Base-by-base conservation (phyloP, 2,888 invertebrate genomes). In the Habrosyne pyritoides region DNA sequence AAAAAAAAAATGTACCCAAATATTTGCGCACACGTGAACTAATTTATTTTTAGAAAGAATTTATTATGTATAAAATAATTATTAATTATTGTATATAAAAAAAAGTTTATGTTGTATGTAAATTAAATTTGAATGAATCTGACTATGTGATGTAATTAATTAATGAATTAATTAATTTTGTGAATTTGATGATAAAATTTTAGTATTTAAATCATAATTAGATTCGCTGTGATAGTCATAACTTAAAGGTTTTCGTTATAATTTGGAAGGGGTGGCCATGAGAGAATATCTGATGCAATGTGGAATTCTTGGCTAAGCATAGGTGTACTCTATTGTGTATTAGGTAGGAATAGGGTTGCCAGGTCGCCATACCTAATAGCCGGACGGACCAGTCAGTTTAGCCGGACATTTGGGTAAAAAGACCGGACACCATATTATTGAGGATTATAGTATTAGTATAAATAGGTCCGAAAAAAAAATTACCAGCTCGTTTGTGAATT, bases 201-300 rank as follows among this genome's bases (percentile, higher is more conserved):
- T 42, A 18, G 42, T 36, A 33, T 18, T 18, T 42, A 42, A 42
- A 12, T 36, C 8, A 3, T 18, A 18, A 42, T 83, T 80, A 81
- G 77, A 73, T 57, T 57, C 79, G 79, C 89, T 89, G 89, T 89
- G 89, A 89, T 89, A 89, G 87, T 18, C 42, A 8, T 42, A 36
- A 36, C 36, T 36, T 36, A 36, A 33, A 33, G 12, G n/a, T 12
- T 33, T 36, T 73, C 62, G n/a, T 67, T 71, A 72, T 42, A 18
- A 42, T 18, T 42, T 42, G 42, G 2, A 18, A 14, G 42, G 18
- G 14, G 18, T 42, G 5, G 18, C 7, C 24, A 24, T 24, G 24
- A 63, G 24, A 24, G 7, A 24, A 24, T 24, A 24, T n/a, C n/a
- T n/a, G n/a, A n/a, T n/a, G 24, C 24, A 66, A 63, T 66, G 69